Evolutionary conservation across 2,797 vertebrate species (phyloP).

Genomic region (Myiotriccus ornatus): DNA sequence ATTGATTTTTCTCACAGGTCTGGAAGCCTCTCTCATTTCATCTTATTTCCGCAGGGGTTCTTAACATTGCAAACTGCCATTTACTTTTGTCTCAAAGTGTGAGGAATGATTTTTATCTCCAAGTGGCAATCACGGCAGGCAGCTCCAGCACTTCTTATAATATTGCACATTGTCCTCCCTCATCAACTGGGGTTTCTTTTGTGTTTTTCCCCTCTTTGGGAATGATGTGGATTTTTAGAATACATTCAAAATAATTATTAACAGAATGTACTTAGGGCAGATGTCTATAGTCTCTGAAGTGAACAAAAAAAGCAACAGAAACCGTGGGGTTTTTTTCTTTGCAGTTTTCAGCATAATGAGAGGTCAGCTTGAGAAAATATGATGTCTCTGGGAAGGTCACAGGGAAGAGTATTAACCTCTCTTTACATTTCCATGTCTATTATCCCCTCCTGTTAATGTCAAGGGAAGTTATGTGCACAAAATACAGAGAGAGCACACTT

Average conservation of each 20-base stretch:
- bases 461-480: conserved; percentile 57
- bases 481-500: conserved; percentile 19
- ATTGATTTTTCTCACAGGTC: conserved; percentile 83
- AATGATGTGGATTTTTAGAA: conserved; percentile 51
- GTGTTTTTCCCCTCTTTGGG: conserved; percentile 23
- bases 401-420: conserved; percentile 59
- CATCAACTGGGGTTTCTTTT: conserved; percentile 37
- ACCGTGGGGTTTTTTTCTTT: conserved; percentile 13
- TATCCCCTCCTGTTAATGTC: conserved; percentile 55
- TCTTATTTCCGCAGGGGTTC: conserved; percentile 77
- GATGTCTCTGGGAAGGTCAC: conserved; percentile 40
- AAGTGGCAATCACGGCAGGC: conserved; percentile 58
- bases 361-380: conserved; percentile 59
- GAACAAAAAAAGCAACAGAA: conserved; percentile 44
- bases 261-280: conserved; percentile 27
- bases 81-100: conserved; percentile 74
- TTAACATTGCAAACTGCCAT: conserved; percentile 78
- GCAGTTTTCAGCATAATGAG: conserved; percentile 48
- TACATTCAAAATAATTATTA: conserved; percentile 44
- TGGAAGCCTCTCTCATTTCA: conserved; percentile 78
- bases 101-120: conserved; percentile 73
- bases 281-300: conserved; percentile 46
- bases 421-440: conserved; percentile 65
- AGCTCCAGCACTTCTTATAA: conserved; percentile 44
- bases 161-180: conserved; percentile 5